Evolutionary conservation across 2,888 invertebrate genomes (phyloP).

Genomic region (Temnothorax unifasciatus): DNA sequence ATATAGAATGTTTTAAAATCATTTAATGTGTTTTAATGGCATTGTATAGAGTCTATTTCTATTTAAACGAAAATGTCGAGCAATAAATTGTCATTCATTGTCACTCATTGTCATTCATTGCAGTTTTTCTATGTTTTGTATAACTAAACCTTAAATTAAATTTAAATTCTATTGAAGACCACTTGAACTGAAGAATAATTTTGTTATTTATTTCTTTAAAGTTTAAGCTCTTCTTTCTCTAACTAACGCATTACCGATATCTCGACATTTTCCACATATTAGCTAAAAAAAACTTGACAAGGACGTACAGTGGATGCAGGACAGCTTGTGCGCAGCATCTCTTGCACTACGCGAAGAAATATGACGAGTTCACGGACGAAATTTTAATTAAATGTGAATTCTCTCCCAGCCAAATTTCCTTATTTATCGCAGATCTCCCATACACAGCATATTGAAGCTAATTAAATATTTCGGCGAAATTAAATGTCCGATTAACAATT

Average conservation of each 20-base stretch:
- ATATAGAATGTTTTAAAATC: not conserved
- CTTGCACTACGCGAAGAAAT: not conserved
- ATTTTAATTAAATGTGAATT: not conserved
- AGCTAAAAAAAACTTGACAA: not conserved
- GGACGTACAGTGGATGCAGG: not conserved
- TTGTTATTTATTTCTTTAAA: not conserved
- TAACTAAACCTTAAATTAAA: not conserved
- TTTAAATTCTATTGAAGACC: not conserved
- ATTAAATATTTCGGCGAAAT: not conserved
- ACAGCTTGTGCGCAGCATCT: not conserved
- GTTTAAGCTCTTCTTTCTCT: not conserved
- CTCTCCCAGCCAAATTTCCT: not conserved
- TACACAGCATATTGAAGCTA: not conserved
- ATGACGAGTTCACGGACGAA: not conserved
- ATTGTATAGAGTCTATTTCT: not conserved
- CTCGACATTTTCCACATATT: not conserved
- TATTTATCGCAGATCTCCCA: not conserved
- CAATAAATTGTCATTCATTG: not conserved
- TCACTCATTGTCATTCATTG: not conserved
- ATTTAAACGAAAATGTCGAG: not conserved
- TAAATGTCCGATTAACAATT: not conserved
- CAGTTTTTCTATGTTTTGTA: not conserved
- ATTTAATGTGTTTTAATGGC: not conserved
- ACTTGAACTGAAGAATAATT: not conserved
- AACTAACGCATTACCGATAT: not conserved